These are phyloP conservation scores for Himalopsyche tibetana DNA, from an alignment of 2,888 invertebrate species.

Conservation along the genomic window DNA sequence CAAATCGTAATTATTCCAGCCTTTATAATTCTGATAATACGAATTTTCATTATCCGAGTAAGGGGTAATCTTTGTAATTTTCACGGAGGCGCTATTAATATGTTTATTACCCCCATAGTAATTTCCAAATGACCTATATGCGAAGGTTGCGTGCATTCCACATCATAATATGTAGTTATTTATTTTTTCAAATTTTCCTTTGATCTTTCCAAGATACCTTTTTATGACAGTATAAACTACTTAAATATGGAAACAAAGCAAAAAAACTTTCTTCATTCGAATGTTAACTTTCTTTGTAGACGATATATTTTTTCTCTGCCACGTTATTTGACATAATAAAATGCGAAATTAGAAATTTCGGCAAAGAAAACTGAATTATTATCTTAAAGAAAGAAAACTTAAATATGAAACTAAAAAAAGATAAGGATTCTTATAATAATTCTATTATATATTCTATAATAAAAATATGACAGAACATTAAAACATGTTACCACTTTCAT, in stretches of 20 bases:
- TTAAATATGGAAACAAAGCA: conserved; percentile 11
- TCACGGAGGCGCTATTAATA: background rate
- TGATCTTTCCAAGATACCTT: conserved; percentile 15
- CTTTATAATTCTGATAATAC: conserved; percentile 26
- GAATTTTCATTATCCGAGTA: background rate
- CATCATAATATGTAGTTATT: conserved; percentile 1
- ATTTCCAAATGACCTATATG: conserved; percentile 27
- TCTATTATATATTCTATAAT: too few species aligned
- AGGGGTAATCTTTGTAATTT: conserved; percentile 34
- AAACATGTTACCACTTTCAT: too few species aligned
- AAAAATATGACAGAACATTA: too few species aligned
- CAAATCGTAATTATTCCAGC: conserved; percentile 18
- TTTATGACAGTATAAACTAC: conserved; percentile 34
- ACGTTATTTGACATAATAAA: too few species aligned
- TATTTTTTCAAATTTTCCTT: conserved; percentile 20
- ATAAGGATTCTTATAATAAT: too few species aligned
- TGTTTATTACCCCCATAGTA: conserved; percentile 7
- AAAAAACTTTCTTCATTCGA: too few species aligned
- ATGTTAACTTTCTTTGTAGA: too few species aligned
- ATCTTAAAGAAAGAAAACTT: too few species aligned
- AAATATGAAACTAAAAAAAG: too few species aligned
- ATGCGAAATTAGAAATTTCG: too few species aligned
- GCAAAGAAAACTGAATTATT: too few species aligned
- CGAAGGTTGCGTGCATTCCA: conserved; percentile 1
- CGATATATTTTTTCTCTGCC: too few species aligned